These are phyloP conservation scores for Hyposoter dolosus DNA, from an alignment of 2,888 invertebrate genomes.

Conservation along the genomic window DNA sequence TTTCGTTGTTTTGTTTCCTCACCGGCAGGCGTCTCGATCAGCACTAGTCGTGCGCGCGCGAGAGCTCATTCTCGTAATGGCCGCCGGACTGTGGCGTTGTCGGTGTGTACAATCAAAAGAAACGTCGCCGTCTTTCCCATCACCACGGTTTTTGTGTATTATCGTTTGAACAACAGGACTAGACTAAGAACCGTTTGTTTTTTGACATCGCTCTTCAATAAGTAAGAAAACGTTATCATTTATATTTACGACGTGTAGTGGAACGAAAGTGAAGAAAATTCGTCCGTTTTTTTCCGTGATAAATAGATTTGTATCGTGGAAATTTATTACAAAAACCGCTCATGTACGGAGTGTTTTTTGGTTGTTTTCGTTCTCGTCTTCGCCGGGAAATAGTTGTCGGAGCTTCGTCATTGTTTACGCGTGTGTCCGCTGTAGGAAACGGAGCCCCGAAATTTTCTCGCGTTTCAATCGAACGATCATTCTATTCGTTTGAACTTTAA, in stretches of 20 bases:
- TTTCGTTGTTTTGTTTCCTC: conserved; percentile 49
- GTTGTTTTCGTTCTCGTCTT: neutral
- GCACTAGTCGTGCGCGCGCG: conserved; percentile 58
- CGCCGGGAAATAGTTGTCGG: conserved; percentile 3
- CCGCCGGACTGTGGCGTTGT: conserved; percentile 82
- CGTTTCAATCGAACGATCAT: conserved; percentile 26
- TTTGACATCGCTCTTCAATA: neutral
- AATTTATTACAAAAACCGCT: conserved; percentile 14
- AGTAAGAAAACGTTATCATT: neutral
- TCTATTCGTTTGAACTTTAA: conserved; percentile 9
- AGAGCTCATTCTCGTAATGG: conserved; percentile 82
- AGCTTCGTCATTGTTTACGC: conserved; percentile 68
- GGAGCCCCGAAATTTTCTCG: conserved; percentile 10
- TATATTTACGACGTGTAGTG: neutral
- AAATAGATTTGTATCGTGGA: conserved; percentile 4
- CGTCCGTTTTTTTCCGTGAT: conserved; percentile 4
- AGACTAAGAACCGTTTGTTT: neutral
- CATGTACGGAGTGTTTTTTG: conserved; percentile 6
- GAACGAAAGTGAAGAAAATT: conserved; percentile 1
- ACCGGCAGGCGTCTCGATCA: conserved; percentile 67
- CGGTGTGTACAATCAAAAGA: conserved; percentile 71
- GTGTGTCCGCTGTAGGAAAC: conserved; percentile 40
- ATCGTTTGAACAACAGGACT: conserved; percentile 12
- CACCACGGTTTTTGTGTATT: conserved; percentile 14
- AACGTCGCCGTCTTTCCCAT: conserved; percentile 41